A percentile compares a stretch with the other conserved stretches of the same genome.
Evolutionary conservation across 2,113 vertebrate species (phyloP).

Genomic region (Sinosuthora webbiana): DNA sequence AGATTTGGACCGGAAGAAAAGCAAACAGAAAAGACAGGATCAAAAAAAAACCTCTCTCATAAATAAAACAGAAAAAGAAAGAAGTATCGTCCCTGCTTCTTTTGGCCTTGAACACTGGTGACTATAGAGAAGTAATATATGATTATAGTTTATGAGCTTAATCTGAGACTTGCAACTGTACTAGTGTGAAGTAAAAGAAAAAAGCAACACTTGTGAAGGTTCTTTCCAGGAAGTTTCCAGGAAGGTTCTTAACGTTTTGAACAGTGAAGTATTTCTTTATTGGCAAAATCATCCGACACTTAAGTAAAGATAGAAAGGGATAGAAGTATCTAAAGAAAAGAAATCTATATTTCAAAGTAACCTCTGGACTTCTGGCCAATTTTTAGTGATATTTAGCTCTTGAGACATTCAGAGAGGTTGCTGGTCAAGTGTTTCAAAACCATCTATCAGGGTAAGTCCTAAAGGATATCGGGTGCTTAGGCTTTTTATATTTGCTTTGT

Average conservation of each 20-base stretch:
- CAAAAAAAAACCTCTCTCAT: neutral
- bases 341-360: neutral
- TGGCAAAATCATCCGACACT: neutral
- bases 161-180: neutral
- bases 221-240: neutral
- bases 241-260: neutral
- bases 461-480: neutral
- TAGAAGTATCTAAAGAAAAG: neutral
- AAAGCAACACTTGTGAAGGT: neutral
- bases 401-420: neutral
- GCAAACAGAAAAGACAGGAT: neutral
- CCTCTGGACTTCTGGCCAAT: neutral
- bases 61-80: neutral
- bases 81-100: neutral
- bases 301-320: neutral
- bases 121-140: neutral
- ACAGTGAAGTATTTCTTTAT: neutral
- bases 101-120: neutral
- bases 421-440: neutral
- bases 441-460: neutral
- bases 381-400: neutral
- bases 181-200: neutral
- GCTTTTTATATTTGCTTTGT: neutral
- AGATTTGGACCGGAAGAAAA: conserved; percentile 11
- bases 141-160: neutral